Evolutionary conservation across 37 sponge, comb jelly and placozoan species (phyloP).

Genomic region (Geodia barretti): DNA sequence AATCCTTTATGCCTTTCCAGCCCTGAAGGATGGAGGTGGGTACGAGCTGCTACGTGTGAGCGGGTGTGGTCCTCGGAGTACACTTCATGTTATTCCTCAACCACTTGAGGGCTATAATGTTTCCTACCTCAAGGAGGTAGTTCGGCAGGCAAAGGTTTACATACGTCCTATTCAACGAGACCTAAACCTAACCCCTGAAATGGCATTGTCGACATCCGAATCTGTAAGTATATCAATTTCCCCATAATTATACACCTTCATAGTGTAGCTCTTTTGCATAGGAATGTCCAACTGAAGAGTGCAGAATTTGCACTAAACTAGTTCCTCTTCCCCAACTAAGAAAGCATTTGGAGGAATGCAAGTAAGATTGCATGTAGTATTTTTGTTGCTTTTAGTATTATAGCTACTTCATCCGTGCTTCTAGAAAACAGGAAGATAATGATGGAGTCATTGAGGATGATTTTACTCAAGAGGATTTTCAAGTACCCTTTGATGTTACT

Average conservation of each 20-base stretch:
- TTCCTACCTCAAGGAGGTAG: not conserved
- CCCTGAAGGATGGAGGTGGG: slow-evolving; percentile 1
- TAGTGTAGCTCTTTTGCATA: not conserved
- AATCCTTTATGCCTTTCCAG: slow-evolving; percentile 16
- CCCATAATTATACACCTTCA: not conserved
- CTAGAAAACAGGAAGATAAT: not conserved
- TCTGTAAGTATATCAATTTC: not conserved
- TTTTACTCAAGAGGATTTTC: not conserved
- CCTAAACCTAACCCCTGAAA: not conserved
- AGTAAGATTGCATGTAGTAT: not conserved
- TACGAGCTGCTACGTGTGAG: not conserved
- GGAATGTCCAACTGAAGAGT: not conserved
- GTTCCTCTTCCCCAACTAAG: not conserved
- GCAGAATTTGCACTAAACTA: not conserved
- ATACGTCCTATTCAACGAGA: not conserved
- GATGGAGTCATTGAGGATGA: not conserved
- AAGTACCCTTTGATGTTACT: not conserved
- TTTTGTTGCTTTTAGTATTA: too few relatives aligned
- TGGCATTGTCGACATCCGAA: not conserved
- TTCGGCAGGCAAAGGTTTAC: not conserved
- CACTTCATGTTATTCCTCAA: not conserved
- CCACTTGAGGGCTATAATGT: not conserved
- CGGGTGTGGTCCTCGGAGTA: not conserved
- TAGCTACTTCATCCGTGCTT: too few relatives aligned
- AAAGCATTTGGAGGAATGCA: not conserved